A percentile compares a stretch with the other conserved stretches of the same genome.
Conservation (phyloP, 2,113 vertebrate species). For the Dissostichus mawsoni region DNA sequence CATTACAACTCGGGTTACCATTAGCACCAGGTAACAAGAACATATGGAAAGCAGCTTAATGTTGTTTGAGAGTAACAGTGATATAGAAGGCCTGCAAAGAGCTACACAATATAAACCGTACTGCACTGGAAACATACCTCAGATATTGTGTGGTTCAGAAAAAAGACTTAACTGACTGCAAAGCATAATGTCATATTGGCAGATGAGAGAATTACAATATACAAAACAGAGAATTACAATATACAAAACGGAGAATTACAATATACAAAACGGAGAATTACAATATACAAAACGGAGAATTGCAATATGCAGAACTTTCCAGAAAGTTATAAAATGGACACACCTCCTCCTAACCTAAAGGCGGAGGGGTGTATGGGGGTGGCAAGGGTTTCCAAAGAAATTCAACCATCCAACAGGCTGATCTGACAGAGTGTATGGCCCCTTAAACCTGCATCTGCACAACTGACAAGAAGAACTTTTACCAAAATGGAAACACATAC, state of each 20-base stretch:
- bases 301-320: not conserved
- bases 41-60: conserved; percentile 54
- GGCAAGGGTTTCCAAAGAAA: too few species aligned
- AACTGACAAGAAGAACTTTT: not conserved
- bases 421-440: not conserved
- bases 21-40: conserved; percentile 70
- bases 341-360: not conserved
- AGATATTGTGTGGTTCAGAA: conserved; percentile 16
- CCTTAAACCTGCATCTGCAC: not conserved
- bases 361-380: too few species aligned
- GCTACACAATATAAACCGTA: conserved; percentile 31
- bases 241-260: not conserved
- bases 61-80: conserved; percentile 59
- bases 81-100: conserved; percentile 31
- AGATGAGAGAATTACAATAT: conserved; percentile 13
- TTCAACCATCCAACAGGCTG: too few species aligned
- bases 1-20: conserved; percentile 64
- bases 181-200: conserved; percentile 11
- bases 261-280: conserved; percentile 10
- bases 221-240: conserved; percentile 12
- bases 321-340: not conserved
- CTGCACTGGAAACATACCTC: conserved; percentile 20
- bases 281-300: not conserved
- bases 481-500: too few species aligned
- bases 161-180: not conserved